Evolutionary conservation across 2,113 vertebrate genomes (phyloP).

Genomic region (Otolemur garnettii): DNA sequence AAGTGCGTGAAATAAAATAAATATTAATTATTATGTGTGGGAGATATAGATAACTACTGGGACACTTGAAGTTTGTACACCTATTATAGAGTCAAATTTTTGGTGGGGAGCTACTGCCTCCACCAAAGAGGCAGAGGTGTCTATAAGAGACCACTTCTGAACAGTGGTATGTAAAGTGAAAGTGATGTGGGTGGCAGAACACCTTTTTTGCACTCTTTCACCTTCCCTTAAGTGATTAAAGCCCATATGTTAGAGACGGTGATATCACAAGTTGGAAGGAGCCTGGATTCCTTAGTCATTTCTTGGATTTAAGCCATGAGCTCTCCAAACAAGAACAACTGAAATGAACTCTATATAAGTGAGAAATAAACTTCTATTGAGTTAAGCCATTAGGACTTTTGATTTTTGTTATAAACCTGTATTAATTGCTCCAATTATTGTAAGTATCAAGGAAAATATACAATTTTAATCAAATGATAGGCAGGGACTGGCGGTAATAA

Average conservation of each 20-base stretch:
- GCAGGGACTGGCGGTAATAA: neutral
- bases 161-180: neutral
- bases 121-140: neutral
- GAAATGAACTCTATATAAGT: neutral
- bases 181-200: neutral
- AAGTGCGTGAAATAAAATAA: neutral
- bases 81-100: fast-evolving
- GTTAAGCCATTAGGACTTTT: neutral
- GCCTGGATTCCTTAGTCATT: neutral
- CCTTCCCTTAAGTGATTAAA: neutral
- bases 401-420: neutral
- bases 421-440: neutral
- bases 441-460: neutral
- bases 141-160: neutral
- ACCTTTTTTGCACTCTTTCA: neutral
- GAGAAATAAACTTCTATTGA: neutral
- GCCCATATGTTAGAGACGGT: neutral
- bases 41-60: neutral
- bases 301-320: neutral
- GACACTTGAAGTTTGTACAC: neutral
- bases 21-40: neutral
- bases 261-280: neutral
- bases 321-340: neutral
- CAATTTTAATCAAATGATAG: neutral
- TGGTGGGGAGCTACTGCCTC: fast-evolving